A percentile compares a stretch with the other conserved stretches of the same genome.
Conservation (phyloP, 2,888 invertebrate genomes). For the Spilosoma lubricipeda region DNA sequence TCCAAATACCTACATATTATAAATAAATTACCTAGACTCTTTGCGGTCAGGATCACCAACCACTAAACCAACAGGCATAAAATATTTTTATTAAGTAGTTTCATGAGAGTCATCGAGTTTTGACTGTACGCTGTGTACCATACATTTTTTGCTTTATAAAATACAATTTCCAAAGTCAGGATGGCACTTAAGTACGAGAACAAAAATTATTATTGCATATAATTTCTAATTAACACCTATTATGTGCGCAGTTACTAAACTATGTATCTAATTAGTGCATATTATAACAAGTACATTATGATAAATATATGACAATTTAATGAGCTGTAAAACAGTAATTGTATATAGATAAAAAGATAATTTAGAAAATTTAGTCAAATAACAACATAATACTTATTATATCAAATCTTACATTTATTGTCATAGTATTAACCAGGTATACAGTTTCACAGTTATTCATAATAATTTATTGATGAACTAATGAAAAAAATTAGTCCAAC, state of each 20-base stretch:
- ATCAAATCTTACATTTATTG: conserved; percentile 56
- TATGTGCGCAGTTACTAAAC: conserved; percentile 2
- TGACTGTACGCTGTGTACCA: neutral
- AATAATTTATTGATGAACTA: neutral
- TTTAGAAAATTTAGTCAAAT: conserved; percentile 46
- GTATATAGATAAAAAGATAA: neutral
- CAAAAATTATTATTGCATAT: neutral
- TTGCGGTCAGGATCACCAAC: no score
- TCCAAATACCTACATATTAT: no score
- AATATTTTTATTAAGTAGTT: neutral
- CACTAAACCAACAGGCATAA: neutral
- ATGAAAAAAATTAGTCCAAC: no score
- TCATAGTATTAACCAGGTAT: conserved; percentile 5
- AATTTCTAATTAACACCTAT: neutral
- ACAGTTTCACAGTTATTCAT: conserved; percentile 13
- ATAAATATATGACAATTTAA: neutral
- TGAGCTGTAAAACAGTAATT: neutral
- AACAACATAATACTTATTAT: conserved; percentile 62
- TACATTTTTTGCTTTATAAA: neutral
- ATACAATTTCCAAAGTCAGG: neutral
- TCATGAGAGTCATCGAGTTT: neutral
- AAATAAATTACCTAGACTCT: no score
- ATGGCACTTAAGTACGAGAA: neutral
- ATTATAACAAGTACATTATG: neutral
- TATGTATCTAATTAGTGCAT: conserved; percentile 2